phyloP scores from a whole-genome alignment of 2,888 invertebrate species.

The Margaritifera margaritifera region DNA sequence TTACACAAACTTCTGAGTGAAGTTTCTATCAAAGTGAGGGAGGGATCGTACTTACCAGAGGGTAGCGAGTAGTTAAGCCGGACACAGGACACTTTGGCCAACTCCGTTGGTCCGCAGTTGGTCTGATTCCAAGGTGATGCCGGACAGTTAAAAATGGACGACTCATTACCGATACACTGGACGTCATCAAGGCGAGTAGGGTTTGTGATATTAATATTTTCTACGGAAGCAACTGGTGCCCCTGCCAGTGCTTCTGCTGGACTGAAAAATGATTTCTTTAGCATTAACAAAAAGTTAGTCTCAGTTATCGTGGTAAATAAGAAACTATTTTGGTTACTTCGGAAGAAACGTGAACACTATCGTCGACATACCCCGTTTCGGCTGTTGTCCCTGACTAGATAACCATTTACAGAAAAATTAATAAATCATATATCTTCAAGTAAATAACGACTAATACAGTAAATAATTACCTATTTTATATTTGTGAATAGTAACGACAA shows the following conservation, averaged over 20 bases:
- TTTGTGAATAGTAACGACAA: no score
- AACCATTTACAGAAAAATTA: no score
- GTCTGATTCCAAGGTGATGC: slow-evolving; percentile 34
- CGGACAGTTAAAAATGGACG: slow-evolving; percentile 48
- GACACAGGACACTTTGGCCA: slow-evolving; percentile 59
- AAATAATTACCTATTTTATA: no score
- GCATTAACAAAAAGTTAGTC: no score
- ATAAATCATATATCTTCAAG: no score
- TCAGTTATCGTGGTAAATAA: no score
- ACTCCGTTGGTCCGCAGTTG: slow-evolving; percentile 53
- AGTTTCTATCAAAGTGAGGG: background rate
- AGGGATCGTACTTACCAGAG: background rate
- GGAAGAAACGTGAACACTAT: no score
- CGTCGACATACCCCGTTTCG: no score
- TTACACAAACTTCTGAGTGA: background rate
- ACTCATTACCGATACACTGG: slow-evolving; percentile 58
- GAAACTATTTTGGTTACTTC: no score
- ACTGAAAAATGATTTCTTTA: slow-evolving; percentile 21
- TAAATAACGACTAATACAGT: no score
- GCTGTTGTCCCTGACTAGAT: no score
- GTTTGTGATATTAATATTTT: slow-evolving; percentile 26
- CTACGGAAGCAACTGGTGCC: slow-evolving; percentile 23
- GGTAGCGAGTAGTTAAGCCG: slow-evolving; percentile 24
- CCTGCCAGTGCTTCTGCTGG: slow-evolving; percentile 38
- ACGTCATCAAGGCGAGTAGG: slow-evolving; percentile 50